These are phyloP conservation scores for Crotalus horridus DNA, from an alignment of 2,113 vertebrate genomes.

Conservation along the genomic window DNA sequence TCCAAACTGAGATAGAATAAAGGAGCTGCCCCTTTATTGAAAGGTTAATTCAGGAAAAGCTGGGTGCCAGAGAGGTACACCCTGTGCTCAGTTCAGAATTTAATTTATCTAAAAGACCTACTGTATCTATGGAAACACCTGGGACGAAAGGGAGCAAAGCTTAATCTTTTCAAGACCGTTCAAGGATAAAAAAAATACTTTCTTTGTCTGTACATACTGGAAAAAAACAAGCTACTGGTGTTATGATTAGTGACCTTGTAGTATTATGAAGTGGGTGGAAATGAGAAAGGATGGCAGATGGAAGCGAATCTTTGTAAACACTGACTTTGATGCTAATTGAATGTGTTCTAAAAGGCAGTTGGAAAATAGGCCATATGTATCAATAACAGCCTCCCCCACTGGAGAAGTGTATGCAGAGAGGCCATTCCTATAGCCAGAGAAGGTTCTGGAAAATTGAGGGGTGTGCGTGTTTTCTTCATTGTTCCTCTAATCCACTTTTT, in stretches of 20 bases:
- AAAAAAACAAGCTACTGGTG: slow-evolving; percentile 30
- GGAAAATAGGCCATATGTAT: neutral
- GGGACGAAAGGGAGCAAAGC: slow-evolving; percentile 38
- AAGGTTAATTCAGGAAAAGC: neutral
- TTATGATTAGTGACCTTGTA: slow-evolving; percentile 29
- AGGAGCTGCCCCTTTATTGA: slow-evolving; percentile 2
- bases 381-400: neutral
- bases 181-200: slow-evolving; percentile 23
- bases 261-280: slow-evolving; percentile 4
- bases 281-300: neutral
- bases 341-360: neutral
- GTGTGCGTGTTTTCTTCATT: neutral
- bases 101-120: slow-evolving; percentile 26
- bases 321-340: neutral
- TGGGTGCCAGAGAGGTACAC: slow-evolving; percentile 27
- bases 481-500: neutral
- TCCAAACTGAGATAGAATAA: slow-evolving; percentile 19
- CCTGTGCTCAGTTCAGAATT: slow-evolving; percentile 55
- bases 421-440: neutral
- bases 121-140: slow-evolving; percentile 65
- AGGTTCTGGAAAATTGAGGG: neutral
- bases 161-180: slow-evolving; percentile 40
- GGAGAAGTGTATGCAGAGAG: neutral
- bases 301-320: neutral
- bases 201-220: slow-evolving; percentile 10